Evolutionary conservation across 2,888 invertebrate genomes (phyloP), one percentile per base, ranked within the genome.

Genomic region (Metopia argyrocephala): DNA sequence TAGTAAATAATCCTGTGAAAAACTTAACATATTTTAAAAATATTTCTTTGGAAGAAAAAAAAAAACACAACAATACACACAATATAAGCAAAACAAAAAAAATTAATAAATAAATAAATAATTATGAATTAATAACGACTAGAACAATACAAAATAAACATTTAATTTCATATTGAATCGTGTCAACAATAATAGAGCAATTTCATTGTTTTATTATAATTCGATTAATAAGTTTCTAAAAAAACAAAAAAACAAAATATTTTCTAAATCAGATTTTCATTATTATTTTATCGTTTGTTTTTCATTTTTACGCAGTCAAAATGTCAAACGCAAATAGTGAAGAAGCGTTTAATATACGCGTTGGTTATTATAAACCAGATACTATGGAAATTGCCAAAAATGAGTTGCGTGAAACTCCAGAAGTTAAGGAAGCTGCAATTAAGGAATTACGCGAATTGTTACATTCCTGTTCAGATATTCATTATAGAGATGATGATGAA

Each of bases 401-500:
- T 27, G 94, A 95, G 87, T 89, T 95, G 9, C 91, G 94, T 9
- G 95, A 95, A 91, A 94, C 94, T 1, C 94, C 95, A 0, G 95
- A 95, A 89, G 92, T 93, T 0, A 90, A 92, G 59, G 92, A 93
- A 83, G 93, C 93, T 31, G 90, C 94, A 2, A 92, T 92, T 84
- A 91, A 92, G 81, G 89, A 91, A 79, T 91, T 95, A 3, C 90
- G 93, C 61, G 93, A 93, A 85, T 89, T 95, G 15, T 89, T 95
- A n/a, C 93, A 93, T 83, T 94, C 94, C 85, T 93, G 93, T 84
- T 92, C 93, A 61, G 94, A 94, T 79, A 87, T 96, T 70, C 91
- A 92, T 87, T 95, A 91, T 86, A 93, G 92, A 76, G 95, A 95
- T 52, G 95, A 95, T 84, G 96, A 96, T 84, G 95, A 95, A 38